A percentile compares a stretch with the other conserved stretches of the same genome.
Evolutionary conservation across 2,113 vertebrate species (phyloP).

Genomic region (Condylura cristata): DNA sequence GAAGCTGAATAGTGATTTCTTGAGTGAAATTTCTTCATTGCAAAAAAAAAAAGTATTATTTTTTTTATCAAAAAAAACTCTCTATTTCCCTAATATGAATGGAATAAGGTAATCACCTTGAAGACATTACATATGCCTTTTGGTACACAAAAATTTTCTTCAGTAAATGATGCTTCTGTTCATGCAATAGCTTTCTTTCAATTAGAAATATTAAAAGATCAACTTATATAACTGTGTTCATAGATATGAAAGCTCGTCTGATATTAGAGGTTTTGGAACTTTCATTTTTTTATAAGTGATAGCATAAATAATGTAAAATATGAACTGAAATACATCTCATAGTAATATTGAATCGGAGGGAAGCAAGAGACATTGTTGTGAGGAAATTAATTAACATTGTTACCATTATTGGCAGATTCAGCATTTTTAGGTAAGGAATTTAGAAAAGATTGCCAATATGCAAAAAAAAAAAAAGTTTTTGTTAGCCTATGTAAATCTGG

Average conservation of each 20-base stretch:
- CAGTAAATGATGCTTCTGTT: background rate
- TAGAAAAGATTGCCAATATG: background rate
- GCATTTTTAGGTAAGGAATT: background rate
- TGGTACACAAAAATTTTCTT: background rate
- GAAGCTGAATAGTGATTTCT: slow-evolving; percentile 8
- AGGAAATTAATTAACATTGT: background rate
- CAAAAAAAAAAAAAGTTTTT: background rate
- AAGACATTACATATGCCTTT: background rate
- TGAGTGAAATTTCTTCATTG: background rate
- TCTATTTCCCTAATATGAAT: background rate
- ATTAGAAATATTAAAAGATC: background rate
- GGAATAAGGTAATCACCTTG: background rate
- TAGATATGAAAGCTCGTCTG: background rate
- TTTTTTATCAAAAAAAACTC: background rate
- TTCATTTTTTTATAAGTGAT: background rate
- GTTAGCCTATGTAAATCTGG: background rate
- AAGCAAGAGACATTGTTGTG: background rate
- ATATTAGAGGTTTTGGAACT: background rate
- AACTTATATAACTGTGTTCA: background rate
- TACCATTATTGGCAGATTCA: background rate
- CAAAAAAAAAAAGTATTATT: background rate
- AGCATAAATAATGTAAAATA: background rate
- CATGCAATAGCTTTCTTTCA: background rate
- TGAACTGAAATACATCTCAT: background rate
- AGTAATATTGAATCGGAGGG: background rate